Evolutionary conservation across 2,797 vertebrate genomes (phyloP), one percentile per base, ranked within the genome.

Genomic region (Cottoperca gobio): DNA sequence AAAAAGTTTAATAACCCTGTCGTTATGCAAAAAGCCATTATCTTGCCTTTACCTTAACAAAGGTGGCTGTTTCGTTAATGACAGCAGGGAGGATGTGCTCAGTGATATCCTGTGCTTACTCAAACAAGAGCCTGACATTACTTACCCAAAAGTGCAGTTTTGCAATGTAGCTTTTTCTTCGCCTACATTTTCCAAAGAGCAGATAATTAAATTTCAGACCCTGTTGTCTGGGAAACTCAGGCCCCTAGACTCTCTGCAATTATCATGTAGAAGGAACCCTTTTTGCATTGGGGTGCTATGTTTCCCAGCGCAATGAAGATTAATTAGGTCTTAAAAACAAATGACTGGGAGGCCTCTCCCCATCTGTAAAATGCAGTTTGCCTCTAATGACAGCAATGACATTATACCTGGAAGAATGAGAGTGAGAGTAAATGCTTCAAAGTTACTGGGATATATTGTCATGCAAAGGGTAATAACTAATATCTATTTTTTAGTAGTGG

Each of bases 141-240:
- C 81, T 92, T 86, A 79, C 81, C 81, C 73, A 88, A 88, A 93
- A 93, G 92, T 91, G 87, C 91, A 89, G 85, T 91, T 93, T 91
- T 92, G 86, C 86, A 90, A 76, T 83, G 79, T 88, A 86, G 89
- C 88, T 86, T 85, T 91, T 28, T 28, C 82, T 78, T 87, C 82
- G 86, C 85, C 80, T 89, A 90, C 89, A 91, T 94, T 93, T 93
- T 91, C 89, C 88, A 88, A 91, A 91, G 90, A 91, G 87, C 89
- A 85, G 91, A 93, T 94, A 93, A 95, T 95, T 94, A 90, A 82
- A 94, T 95, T 93, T 93, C 88, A 94, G 85, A 85, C 89, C 85
- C 83, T 92, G 92, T 93, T 93, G 91, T 93, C 91, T 81, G 91
- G 90, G 91, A 89, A 89, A 91, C 90, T 85, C 79, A 39, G 87